A percentile compares a stretch with the other conserved stretches of the same genome.
Evolutionary conservation across 2,797 vertebrate genomes (phyloP).

Genomic region (Gadopsis marmoratus): DNA sequence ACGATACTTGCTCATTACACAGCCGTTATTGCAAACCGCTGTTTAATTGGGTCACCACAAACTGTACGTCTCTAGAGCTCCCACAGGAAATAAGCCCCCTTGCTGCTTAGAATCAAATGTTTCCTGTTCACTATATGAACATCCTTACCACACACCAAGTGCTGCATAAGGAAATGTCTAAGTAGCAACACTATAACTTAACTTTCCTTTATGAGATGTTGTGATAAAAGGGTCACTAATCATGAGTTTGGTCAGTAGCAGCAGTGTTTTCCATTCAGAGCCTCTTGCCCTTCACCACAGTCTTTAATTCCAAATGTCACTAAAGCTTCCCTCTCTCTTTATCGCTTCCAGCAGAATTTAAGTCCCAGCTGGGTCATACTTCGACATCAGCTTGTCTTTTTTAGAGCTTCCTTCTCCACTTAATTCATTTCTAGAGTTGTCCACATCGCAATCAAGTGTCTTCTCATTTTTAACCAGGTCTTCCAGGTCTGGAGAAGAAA

Average conservation of each 20-base stretch:
- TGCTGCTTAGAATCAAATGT: neutral
- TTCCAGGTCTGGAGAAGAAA: slow-evolving; percentile 71
- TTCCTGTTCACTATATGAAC: slow-evolving; percentile 4
- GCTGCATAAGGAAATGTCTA: neutral
- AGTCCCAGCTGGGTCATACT: neutral
- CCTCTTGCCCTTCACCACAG: neutral
- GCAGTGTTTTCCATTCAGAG: neutral
- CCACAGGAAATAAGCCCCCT: neutral
- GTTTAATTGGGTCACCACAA: neutral
- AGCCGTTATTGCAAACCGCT: neutral
- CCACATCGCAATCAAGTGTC: neutral
- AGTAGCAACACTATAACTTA: neutral
- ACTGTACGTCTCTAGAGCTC: slow-evolving; percentile 6
- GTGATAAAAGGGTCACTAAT: neutral
- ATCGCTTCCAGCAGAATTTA: neutral
- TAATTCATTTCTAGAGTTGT: slow-evolving; percentile 7
- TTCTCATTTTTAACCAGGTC: slow-evolving; percentile 52
- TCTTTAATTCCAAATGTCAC: neutral
- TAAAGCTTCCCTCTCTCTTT: slow-evolving; percentile 1
- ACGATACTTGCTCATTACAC: neutral
- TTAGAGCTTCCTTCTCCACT: neutral
- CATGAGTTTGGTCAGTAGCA: slow-evolving; percentile 6
- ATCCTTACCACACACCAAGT: neutral
- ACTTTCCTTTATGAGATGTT: neutral
- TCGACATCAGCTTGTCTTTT: slow-evolving; percentile 10